These are phyloP conservation scores for Nomada goodeniana DNA, from an alignment of 2,888 invertebrate species.

Conservation along the genomic window DNA sequence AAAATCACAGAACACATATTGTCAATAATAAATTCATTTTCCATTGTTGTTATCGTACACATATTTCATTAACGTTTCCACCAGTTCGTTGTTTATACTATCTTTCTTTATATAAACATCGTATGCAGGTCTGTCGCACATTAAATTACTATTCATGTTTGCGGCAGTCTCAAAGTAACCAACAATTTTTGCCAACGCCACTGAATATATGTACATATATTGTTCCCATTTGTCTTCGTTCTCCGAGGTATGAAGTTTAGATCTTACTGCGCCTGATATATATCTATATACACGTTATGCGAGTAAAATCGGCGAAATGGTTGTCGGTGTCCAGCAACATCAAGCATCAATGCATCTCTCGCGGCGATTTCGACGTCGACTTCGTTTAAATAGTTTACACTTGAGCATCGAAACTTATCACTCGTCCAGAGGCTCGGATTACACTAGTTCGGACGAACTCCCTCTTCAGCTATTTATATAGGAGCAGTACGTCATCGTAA, in stretches of 20 bases:
- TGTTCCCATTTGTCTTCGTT: neutral
- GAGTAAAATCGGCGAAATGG: neutral
- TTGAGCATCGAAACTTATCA: neutral
- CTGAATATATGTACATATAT: too few relatives aligned
- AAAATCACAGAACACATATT: too few relatives aligned
- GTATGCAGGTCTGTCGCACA: neutral
- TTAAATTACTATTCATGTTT: neutral
- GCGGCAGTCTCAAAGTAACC: too few relatives aligned
- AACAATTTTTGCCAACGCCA: neutral
- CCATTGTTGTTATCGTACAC: too few relatives aligned
- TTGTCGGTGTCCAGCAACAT: too few relatives aligned
- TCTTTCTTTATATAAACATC: neutral
- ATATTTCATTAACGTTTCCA: too few relatives aligned
- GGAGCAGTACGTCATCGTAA: neutral
- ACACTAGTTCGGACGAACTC: neutral
- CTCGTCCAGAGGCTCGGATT: neutral
- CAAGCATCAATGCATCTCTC: neutral
- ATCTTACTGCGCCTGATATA: neutral
- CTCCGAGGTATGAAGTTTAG: neutral
- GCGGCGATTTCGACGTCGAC: neutral
- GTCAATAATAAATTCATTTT: too few relatives aligned
- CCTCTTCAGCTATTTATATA: conserved; percentile 28
- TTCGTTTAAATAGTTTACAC: neutral
- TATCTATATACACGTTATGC: too few relatives aligned
- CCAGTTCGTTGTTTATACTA: too few relatives aligned